phyloP scores from a whole-genome alignment of 2,888 invertebrate species.

The Malacosoma neustria region DNA sequence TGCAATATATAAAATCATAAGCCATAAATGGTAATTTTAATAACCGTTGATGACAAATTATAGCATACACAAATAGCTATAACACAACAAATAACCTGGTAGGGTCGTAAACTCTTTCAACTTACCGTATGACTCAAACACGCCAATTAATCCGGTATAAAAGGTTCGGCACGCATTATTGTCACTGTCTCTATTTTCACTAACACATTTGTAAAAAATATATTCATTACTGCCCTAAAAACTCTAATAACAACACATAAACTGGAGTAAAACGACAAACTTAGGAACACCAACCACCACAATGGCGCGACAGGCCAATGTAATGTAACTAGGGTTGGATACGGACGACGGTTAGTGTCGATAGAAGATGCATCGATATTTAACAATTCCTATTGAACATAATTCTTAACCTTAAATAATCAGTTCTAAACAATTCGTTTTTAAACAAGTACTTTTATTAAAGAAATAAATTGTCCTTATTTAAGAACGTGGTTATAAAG shows the following conservation, averaged over 20 bases:
- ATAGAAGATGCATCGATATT: no score
- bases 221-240: constrained; percentile 50
- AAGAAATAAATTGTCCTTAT: no score
- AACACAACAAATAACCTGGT: constrained; percentile 73
- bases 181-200: constrained; percentile 54
- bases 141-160: constrained; percentile 60
- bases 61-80: constrained; percentile 44
- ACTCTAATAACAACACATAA: constrained; percentile 52
- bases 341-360: no score
- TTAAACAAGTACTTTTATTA: no score
- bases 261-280: constrained; percentile 46
- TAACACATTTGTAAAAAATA: constrained; percentile 55
- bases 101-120: constrained; percentile 55
- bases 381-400: no score
- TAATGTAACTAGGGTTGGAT: constrained; percentile 14
- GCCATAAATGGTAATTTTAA: constrained; percentile 12
- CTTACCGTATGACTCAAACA: constrained; percentile 68
- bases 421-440: no score
- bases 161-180: constrained; percentile 70
- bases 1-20: background rate
- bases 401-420: no score
- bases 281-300: constrained; percentile 45
- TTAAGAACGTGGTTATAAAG: no score
- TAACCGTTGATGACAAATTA: constrained; percentile 45
- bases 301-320: constrained; percentile 52